Conservation (phyloP, 2,888 invertebrate genomes). For the Quadroppia sp. region DNA sequence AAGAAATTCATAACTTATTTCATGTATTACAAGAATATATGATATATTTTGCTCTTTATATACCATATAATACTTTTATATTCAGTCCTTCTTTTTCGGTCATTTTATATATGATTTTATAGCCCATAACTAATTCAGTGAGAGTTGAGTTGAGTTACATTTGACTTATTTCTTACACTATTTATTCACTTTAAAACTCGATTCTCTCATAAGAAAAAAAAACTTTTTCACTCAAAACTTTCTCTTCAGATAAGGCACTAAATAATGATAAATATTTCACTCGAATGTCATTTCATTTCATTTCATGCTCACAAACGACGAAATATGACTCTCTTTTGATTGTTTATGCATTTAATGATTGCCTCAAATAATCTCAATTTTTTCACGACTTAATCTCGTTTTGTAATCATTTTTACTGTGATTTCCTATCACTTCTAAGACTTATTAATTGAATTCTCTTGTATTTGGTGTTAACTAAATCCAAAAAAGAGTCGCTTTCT, state of each 20-base stretch:
- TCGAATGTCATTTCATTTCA: neutral
- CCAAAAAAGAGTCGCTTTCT: too few relatives aligned
- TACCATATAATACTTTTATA: neutral
- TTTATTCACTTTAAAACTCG: conserved; percentile 1
- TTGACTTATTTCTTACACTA: neutral
- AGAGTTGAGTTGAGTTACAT: conserved; percentile 9
- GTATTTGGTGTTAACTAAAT: neutral
- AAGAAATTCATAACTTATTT: conserved; percentile 12
- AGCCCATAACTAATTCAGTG: conserved; percentile 5
- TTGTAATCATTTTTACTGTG: neutral
- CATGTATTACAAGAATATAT: neutral
- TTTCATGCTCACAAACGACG: neutral
- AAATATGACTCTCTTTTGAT: neutral
- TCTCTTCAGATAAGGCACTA: neutral
- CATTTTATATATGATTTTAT: neutral
- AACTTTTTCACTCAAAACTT: neutral
- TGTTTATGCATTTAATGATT: neutral
- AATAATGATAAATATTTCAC: neutral
- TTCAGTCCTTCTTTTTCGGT: neutral
- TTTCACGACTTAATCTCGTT: neutral
- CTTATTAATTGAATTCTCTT: conserved; percentile 3
- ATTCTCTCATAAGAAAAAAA: conserved; percentile 12
- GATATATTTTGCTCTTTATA: neutral
- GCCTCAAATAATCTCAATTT: neutral
- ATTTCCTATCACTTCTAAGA: neutral